A percentile compares a stretch with the other conserved stretches of the same genome.
phyloP scores from a whole-genome alignment of 2,888 invertebrate genomes.

The Heliconius charithonia region DNA sequence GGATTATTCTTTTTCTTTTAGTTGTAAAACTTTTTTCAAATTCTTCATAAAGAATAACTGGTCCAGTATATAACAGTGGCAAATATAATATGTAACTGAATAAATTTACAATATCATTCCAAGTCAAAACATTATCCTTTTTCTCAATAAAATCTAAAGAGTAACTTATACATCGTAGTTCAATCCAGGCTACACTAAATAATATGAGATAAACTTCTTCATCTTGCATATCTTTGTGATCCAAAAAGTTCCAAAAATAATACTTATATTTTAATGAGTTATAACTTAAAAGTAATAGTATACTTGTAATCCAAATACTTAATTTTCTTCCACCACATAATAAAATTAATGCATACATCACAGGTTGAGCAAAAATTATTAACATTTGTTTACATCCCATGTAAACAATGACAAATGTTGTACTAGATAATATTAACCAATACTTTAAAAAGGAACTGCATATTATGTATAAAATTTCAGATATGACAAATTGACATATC shows the following conservation, averaged over 20 bases:
- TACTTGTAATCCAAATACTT: constrained; percentile 83
- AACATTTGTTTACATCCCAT: constrained; percentile 79
- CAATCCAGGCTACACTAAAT: constrained; percentile 87
- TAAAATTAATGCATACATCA: constrained; percentile 75
- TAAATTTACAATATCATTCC: constrained; percentile 73
- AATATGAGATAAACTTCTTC: constrained; percentile 83
- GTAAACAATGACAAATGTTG: constrained; percentile 72
- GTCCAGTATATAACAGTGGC: constrained; percentile 92
- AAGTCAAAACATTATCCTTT: constrained; percentile 40
- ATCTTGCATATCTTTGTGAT: constrained; percentile 71
- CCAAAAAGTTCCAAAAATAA: constrained; percentile 76
- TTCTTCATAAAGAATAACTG: constrained; percentile 90
- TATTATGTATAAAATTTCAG: constrained; percentile 75
- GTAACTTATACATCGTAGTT: constrained; percentile 90
- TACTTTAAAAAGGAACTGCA: constrained; percentile 65
- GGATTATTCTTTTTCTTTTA: constrained; percentile 54
- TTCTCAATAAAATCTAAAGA: constrained; percentile 83
- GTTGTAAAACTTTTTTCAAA: constrained; percentile 80
- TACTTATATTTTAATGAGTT: constrained; percentile 77
- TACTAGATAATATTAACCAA: constrained; percentile 82
- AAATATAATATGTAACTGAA: constrained; percentile 92
- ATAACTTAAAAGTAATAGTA: constrained; percentile 75
- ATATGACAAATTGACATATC: constrained; percentile 79
- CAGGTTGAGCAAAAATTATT: constrained; percentile 82
- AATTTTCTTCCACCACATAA: constrained; percentile 74